These are phyloP conservation scores for Aphaenogaster ashmeadi DNA, from an alignment of 1,140 invertebrate genomes.

Conservation along the genomic window DNA sequence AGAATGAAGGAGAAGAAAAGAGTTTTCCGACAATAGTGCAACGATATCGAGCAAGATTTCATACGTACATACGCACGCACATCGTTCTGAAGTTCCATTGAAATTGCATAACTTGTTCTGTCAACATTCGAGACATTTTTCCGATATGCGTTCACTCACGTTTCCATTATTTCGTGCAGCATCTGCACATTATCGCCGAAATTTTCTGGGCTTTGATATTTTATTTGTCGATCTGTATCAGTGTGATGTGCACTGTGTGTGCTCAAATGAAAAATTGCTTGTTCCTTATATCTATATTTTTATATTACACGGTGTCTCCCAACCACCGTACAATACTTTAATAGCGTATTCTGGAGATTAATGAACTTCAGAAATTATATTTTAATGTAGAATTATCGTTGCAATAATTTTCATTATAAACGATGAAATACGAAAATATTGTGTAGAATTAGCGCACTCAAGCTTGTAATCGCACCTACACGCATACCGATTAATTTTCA, in stretches of 20 bases:
- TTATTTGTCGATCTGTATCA: neutral
- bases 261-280: neutral
- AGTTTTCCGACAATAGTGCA: neutral
- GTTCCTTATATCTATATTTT: neutral
- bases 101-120: constrained; percentile 55
- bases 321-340: neutral
- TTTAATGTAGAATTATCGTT: neutral
- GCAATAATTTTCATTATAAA: neutral
- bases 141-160: constrained; percentile 23
- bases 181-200: constrained; percentile 24
- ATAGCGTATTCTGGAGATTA: neutral
- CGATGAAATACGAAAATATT: neutral
- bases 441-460: neutral
- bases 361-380: neutral
- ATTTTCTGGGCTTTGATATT: constrained; percentile 16
- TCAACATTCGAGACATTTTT: constrained; percentile 49
- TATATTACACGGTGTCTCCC: neutral
- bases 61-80: neutral
- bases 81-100: constrained; percentile 1
- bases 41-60: constrained; percentile 26
- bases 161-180: constrained; percentile 23
- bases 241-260: neutral
- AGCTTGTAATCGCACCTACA: neutral
- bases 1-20: neutral
- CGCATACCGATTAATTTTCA: neutral